Conservation (phyloP, 2,888 invertebrate species). For the Nudaria mundana region DNA sequence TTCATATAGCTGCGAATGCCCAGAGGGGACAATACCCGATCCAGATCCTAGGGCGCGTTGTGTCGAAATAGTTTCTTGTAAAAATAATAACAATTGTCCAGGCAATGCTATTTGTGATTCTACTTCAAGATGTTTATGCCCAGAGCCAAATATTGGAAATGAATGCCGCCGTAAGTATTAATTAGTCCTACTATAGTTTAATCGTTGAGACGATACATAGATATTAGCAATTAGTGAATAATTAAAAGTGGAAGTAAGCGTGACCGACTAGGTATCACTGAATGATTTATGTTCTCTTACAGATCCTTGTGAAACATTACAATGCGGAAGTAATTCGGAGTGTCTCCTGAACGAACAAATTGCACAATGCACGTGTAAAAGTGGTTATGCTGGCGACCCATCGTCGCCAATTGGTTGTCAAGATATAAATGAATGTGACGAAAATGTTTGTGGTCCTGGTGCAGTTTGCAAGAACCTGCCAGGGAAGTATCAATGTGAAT, state of each 20-base stretch:
- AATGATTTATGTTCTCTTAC: conserved; percentile 44
- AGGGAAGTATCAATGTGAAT: conserved; percentile 93
- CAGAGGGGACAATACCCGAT: conserved; percentile 90
- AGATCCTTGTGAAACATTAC: conserved; percentile 94
- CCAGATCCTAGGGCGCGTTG: conserved; percentile 92
- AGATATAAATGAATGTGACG: conserved; percentile 93
- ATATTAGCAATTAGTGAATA: neutral
- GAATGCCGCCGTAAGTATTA: conserved; percentile 92
- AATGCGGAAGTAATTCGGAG: conserved; percentile 93
- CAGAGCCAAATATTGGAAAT: conserved; percentile 94
- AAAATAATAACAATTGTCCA: conserved; percentile 89
- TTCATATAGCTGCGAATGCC: conserved; percentile 89
- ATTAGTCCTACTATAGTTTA: no score
- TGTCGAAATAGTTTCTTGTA: conserved; percentile 90
- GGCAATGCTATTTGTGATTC: conserved; percentile 93
- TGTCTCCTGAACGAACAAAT: conserved; percentile 92
- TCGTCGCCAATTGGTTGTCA: conserved; percentile 86
- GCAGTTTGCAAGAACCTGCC: conserved; percentile 95
- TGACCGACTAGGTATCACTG: no score
- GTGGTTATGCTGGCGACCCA: conserved; percentile 89
- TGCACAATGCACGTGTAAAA: conserved; percentile 91
- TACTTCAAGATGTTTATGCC: conserved; percentile 90
- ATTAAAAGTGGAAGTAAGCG: no score
- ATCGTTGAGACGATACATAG: no score
- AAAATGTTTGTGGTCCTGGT: conserved; percentile 89